Conservation (phyloP, 2,113 vertebrate genomes). For the Spermophilus dauricus region DNA sequence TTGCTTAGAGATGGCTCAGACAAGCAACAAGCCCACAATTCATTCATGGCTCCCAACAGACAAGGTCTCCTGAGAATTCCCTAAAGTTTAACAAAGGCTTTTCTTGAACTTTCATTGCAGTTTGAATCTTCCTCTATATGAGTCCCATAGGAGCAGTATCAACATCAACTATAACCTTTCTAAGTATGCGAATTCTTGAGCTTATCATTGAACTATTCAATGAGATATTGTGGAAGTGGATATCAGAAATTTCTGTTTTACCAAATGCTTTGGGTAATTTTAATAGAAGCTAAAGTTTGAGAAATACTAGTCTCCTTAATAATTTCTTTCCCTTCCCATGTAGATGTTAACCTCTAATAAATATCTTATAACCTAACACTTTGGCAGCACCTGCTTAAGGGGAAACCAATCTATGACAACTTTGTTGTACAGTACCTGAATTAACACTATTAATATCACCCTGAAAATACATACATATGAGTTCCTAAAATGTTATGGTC, state of each 20-base stretch:
- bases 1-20: no score
- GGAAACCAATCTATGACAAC: neutral
- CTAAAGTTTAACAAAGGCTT: neutral
- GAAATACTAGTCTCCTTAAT: neutral
- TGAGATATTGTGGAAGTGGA: neutral
- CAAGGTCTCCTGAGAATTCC: neutral
- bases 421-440: neutral
- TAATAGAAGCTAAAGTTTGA: neutral
- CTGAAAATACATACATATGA: neutral
- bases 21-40: no score
- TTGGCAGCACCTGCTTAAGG: neutral
- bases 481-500: neutral
- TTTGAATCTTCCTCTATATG: neutral
- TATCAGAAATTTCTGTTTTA: neutral
- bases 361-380: neutral
- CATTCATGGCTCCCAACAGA: no score
- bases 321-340: neutral
- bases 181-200: neutral
- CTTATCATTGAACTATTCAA: neutral
- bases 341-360: neutral
- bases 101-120: neutral
- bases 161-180: neutral
- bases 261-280: neutral
- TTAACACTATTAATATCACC: neutral
- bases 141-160: neutral